Conservation (phyloP, 1,140 invertebrate species). For the Drosophila kurseongensis region DNA sequence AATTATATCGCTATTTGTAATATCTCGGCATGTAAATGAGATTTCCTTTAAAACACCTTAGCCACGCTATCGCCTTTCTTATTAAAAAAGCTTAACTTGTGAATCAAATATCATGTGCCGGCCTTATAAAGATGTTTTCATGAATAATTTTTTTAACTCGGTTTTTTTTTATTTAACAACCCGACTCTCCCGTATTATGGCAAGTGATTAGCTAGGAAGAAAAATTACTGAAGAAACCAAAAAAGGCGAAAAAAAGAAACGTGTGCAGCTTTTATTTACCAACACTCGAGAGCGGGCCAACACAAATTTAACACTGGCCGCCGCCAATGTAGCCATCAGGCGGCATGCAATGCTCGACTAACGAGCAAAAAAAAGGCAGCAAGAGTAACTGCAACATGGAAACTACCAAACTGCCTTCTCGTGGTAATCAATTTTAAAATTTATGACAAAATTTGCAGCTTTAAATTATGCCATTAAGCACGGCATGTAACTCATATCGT, state of each 20-base stretch:
- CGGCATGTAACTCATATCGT: conserved; percentile 84
- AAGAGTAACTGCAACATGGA: conserved; percentile 55
- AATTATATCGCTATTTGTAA: conserved; percentile 1
- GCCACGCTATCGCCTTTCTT: conserved; percentile 1
- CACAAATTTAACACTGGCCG: conserved; percentile 78
- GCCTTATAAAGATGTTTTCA: conserved; percentile 26
- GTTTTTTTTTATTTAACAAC: background rate
- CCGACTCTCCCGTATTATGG: conserved; percentile 31
- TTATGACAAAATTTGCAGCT: conserved; percentile 85
- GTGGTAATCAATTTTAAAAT: conserved; percentile 84
- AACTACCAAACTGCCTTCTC: conserved; percentile 68
- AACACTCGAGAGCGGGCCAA: conserved; percentile 53
- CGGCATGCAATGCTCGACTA: conserved; percentile 78
- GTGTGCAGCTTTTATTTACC: conserved; percentile 60
- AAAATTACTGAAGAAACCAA: conserved; percentile 23
- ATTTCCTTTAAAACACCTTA: background rate
- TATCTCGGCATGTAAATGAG: conserved; percentile 2
- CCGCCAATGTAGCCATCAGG: conserved; percentile 80
- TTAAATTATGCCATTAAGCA: conserved; percentile 85
- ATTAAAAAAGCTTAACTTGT: background rate
- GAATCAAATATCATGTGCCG: conserved; percentile 14
- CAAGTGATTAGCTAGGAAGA: conserved; percentile 46
- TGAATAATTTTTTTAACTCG: conserved; percentile 16
- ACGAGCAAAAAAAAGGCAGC: conserved; percentile 77
- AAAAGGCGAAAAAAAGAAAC: conserved; percentile 20